Conservation (phyloP, 2,113 vertebrate species). For the Amia ocellicauda region DNA sequence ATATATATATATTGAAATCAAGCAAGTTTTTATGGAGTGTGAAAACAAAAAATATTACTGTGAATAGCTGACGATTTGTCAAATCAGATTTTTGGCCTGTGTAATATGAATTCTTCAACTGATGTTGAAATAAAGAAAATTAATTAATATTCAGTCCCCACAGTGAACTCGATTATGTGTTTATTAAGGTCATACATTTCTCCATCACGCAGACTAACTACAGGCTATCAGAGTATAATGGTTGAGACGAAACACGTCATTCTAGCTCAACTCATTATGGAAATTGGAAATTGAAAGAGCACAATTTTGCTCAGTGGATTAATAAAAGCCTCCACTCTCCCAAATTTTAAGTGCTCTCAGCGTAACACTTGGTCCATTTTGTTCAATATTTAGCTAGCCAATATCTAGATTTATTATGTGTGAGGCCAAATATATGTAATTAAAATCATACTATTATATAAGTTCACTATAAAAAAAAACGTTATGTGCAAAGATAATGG, state of each 20-base stretch:
- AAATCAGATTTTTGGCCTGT: constrained; percentile 43
- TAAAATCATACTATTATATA: too few relatives aligned
- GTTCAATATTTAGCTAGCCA: too few relatives aligned
- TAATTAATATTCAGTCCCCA: constrained; percentile 47
- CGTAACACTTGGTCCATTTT: too few relatives aligned
- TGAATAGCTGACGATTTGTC: too few relatives aligned
- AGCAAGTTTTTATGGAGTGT: too few relatives aligned
- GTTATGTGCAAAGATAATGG: too few relatives aligned
- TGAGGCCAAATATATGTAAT: too few relatives aligned
- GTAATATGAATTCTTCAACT: constrained; percentile 37
- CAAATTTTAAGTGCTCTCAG: background rate
- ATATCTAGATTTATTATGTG: too few relatives aligned
- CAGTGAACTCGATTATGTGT: constrained; percentile 44
- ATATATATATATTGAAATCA: too few relatives aligned
- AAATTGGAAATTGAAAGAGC: constrained; percentile 10
- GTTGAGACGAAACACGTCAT: constrained; percentile 16
- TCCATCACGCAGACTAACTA: constrained; percentile 30
- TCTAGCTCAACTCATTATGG: constrained; percentile 18
- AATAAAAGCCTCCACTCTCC: background rate
- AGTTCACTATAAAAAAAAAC: too few relatives aligned
- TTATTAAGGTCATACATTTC: constrained; percentile 47
- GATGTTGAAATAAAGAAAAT: constrained; percentile 46
- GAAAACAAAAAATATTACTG: too few relatives aligned
- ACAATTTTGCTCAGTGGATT: background rate
- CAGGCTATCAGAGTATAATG: constrained; percentile 32